phyloP scores from a whole-genome alignment of 30 jellyfish, hydroid and myxozoan species.

The Nemopilema nomurai region DNA sequence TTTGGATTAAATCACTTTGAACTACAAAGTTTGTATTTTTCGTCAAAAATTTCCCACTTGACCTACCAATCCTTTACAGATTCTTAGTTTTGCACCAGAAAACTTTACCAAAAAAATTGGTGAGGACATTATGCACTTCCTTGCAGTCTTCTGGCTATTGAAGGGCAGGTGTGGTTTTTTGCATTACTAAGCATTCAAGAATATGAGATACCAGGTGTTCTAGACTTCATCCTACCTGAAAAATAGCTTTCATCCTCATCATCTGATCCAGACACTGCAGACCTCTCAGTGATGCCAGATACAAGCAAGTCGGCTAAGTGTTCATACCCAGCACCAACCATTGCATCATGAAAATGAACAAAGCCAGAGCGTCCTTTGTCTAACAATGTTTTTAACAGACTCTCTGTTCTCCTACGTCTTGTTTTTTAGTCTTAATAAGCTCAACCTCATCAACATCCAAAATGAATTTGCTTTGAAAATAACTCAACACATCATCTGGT shows the following conservation, averaged over 20 bases:
- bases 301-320: conserved; percentile 77
- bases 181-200: no score
- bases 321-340: conserved; percentile 63
- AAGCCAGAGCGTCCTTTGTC: conserved; percentile 57
- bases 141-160: no score
- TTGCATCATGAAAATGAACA: conserved; percentile 75
- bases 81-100: no score
- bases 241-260: conserved; percentile 27
- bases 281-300: conserved; percentile 42
- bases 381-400: conserved; percentile 36
- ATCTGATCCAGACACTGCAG: conserved; percentile 19
- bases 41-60: neutral
- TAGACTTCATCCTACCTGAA: neutral
- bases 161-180: no score
- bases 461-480: conserved; percentile 78
- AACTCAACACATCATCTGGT: conserved; percentile 79
- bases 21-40: neutral
- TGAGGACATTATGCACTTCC: no score
- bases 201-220: no score
- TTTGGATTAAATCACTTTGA: no score
- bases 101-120: no score
- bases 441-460: conserved; percentile 81
- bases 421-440: conserved; percentile 66
- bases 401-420: conserved; percentile 47
- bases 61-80: no score